phyloP scores from a whole-genome alignment of 2,888 invertebrate species.

The Drosophila pegasa region DNA sequence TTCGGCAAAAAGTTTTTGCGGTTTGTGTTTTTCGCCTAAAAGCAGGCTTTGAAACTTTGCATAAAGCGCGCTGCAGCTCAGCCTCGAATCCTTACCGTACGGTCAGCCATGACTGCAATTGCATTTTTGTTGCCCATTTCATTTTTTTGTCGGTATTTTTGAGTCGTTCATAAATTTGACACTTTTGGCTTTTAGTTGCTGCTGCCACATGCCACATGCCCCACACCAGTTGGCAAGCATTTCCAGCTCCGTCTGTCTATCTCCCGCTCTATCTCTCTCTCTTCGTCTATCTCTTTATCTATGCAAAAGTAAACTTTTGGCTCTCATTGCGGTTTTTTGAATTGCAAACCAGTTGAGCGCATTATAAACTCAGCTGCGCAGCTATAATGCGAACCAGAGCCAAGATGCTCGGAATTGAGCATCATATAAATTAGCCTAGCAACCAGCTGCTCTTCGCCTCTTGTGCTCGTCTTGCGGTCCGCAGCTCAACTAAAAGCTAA shows the following conservation, averaged over 20 bases:
- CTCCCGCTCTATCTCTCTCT: conserved; percentile 62
- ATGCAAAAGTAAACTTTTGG: conserved; percentile 74
- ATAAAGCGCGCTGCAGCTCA: conserved; percentile 46
- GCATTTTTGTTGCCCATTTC: conserved; percentile 37
- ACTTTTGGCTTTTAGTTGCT: conserved; percentile 66
- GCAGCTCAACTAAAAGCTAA: conserved; percentile 13
- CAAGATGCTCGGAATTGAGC: conserved; percentile 4
- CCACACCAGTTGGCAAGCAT: conserved; percentile 64
- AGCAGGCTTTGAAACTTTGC: conserved; percentile 72
- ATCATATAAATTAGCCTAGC: conserved; percentile 18
- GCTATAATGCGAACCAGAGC: conserved; percentile 2
- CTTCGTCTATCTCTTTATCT: conserved; percentile 73
- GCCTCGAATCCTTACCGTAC: conserved; percentile 12
- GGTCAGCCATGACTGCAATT: conserved; percentile 21
- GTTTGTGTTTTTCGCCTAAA: conserved; percentile 69
- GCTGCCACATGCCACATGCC: conserved; percentile 37
- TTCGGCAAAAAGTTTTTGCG: conserved; percentile 59
- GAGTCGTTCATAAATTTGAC: conserved; percentile 80
- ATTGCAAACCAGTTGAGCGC: conserved; percentile 52
- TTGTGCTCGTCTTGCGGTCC: conserved; percentile 1
- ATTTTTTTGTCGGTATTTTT: conserved; percentile 50
- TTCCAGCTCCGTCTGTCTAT: conserved; percentile 44
- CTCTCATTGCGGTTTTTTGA: conserved; percentile 57
- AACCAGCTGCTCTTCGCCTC: conserved; percentile 4
- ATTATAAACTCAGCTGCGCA: conserved; percentile 30